These are phyloP conservation scores for Lasioglossum vierecki DNA, from an alignment of 2,888 invertebrate species.

Conservation along the genomic window DNA sequence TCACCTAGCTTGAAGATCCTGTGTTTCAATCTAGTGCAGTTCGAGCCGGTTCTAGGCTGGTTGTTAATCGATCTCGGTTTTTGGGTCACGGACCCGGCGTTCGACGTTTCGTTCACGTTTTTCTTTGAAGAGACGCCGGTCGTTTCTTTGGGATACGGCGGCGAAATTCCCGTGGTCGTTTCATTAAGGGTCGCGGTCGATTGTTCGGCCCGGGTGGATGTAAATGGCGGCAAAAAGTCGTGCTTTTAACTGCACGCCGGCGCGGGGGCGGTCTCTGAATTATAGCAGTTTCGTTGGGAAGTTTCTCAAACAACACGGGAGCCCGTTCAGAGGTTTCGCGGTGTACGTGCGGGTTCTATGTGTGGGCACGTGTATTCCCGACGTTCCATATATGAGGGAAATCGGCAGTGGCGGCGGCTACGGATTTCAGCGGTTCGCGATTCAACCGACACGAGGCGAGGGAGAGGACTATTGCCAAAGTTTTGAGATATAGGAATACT, in stretches of 20 bases:
- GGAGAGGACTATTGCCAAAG: slow-evolving; percentile 75
- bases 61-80: neutral
- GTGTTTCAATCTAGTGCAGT: neutral
- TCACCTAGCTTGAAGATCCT: neutral
- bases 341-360: neutral
- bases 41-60: neutral
- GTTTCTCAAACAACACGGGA: slow-evolving; percentile 57
- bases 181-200: slow-evolving; percentile 16
- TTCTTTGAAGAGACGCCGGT: neutral
- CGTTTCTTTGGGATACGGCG: neutral
- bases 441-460: slow-evolving; percentile 37
- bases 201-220: slow-evolving; percentile 21
- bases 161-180: slow-evolving; percentile 6
- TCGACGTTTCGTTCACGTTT: slow-evolving; percentile 8
- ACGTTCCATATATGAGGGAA: slow-evolving; percentile 54
- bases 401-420: neutral
- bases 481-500: slow-evolving; percentile 79
- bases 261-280: slow-evolving; percentile 53
- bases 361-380: slow-evolving; percentile 38
- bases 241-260: slow-evolving; percentile 54
- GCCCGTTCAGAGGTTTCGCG: neutral
- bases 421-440: slow-evolving; percentile 51
- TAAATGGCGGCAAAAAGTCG: slow-evolving; percentile 55
- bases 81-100: neutral
- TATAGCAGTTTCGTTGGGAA: slow-evolving; percentile 68